Percentiles rank a stretch among this genome's conserved stretches.
Evolutionary conservation across 2,113 vertebrate species (phyloP).

Genomic region (Gadus macrocephalus): DNA sequence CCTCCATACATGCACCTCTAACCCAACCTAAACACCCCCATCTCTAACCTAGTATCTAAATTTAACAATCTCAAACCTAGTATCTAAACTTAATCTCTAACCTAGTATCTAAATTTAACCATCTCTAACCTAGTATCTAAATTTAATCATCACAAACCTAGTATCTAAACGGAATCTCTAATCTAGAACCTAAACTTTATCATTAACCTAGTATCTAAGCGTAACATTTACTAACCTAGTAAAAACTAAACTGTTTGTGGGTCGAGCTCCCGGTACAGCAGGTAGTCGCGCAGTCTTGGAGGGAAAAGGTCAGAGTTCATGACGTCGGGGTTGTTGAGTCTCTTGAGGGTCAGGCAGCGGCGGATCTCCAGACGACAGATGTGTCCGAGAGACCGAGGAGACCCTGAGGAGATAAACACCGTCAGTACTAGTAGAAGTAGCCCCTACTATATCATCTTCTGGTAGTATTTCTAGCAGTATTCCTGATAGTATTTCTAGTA

Average conservation of each 20-base stretch:
- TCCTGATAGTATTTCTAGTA: neutral
- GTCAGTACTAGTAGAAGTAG: neutral
- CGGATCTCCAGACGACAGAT: slow-evolving; percentile 82
- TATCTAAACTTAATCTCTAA: neutral
- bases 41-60: neutral
- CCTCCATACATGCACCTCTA: neutral
- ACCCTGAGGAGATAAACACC: slow-evolving; percentile 59
- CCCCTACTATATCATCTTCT: neutral
- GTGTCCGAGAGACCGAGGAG: slow-evolving; percentile 77
- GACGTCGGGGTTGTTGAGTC: slow-evolving; percentile 64
- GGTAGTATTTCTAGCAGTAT: neutral
- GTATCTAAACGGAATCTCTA: neutral
- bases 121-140: neutral
- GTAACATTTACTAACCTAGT: neutral
- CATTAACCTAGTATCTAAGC: neutral
- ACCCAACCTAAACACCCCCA: neutral
- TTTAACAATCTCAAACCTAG: neutral
- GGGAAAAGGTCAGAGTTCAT: slow-evolving; percentile 73
- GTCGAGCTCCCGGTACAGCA: slow-evolving; percentile 82
- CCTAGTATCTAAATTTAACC: too few species aligned
- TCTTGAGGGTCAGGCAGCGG: slow-evolving; percentile 70
- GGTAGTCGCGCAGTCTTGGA: slow-evolving; percentile 69
- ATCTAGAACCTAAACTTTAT: neutral
- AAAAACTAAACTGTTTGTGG: slow-evolving; percentile 60
- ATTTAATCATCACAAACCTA: neutral